Percentiles rank a stretch among this genome's conserved stretches.
Evolutionary conservation across 2,888 invertebrate species (phyloP).

Genomic region (Drosophila barbarae): DNA sequence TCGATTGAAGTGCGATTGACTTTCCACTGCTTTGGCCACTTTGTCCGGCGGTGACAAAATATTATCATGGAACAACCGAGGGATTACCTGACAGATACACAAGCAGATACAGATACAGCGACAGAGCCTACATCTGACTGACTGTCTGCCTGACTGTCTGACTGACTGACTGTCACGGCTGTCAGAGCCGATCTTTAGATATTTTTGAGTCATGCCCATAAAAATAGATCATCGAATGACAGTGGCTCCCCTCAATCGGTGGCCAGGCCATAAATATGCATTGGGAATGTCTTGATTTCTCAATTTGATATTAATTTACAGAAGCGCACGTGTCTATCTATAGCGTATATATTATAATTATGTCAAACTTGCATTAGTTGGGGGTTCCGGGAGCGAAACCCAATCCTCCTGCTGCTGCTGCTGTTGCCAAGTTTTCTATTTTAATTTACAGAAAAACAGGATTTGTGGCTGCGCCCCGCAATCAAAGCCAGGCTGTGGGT

Average conservation of each 20-base stretch:
- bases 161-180: conserved; percentile 21
- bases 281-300: conserved; percentile 26
- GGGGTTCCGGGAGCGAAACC: conserved; percentile 2
- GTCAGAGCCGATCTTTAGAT: conserved; percentile 20
- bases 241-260: neutral
- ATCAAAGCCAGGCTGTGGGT: conserved; percentile 53
- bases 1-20: conserved; percentile 36
- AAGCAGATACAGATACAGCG: neutral
- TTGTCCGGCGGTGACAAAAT: conserved; percentile 24
- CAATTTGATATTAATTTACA: conserved; percentile 59
- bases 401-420: neutral
- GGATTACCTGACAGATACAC: conserved; percentile 5
- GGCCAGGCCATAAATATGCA: conserved; percentile 41
- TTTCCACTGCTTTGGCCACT: conserved; percentile 28
- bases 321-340: conserved; percentile 16
- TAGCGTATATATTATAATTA: conserved; percentile 56
- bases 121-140: neutral
- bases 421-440: conserved; percentile 55
- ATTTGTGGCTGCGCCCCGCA: conserved; percentile 42
- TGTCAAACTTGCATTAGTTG: conserved; percentile 53
- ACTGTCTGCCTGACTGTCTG: conserved; percentile 10
- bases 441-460: conserved; percentile 53
- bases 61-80: conserved; percentile 15
- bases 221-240: conserved; percentile 25
- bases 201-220: conserved; percentile 23